A percentile compares a stretch with the other conserved stretches of the same genome.
These are phyloP conservation scores for Volucella zonaria DNA, from an alignment of 2,888 invertebrate species.

Conservation along the genomic window DNA sequence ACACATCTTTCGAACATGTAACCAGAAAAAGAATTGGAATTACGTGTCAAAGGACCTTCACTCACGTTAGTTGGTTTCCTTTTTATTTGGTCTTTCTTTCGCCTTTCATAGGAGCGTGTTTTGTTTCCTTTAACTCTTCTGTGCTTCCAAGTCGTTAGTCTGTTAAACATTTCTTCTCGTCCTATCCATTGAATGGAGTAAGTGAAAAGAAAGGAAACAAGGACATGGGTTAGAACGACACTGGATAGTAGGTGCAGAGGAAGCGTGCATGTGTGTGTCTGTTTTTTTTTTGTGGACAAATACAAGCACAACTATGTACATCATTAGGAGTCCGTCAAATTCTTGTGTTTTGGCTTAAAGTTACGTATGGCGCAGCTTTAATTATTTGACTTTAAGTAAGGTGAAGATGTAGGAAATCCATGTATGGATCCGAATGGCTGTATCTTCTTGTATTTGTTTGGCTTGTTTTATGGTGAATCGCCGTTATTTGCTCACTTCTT, in stretches of 20 bases:
- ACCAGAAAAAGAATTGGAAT: constrained; percentile 57
- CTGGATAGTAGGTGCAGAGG: constrained; percentile 31
- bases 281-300: not conserved
- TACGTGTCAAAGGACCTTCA: constrained; percentile 72
- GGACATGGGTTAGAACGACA: constrained; percentile 56
- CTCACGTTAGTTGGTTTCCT: constrained; percentile 21
- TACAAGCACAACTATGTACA: constrained; percentile 39
- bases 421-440: constrained; percentile 51
- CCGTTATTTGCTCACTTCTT: not conserved
- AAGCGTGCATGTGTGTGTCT: not conserved
- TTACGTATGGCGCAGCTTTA: constrained; percentile 58
- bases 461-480: constrained; percentile 48
- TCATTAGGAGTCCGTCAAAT: constrained; percentile 52
- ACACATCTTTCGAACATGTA: constrained; percentile 14
- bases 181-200: constrained; percentile 67
- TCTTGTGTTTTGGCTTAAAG: constrained; percentile 22
- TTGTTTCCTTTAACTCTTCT: constrained; percentile 43
- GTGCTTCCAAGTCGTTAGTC: constrained; percentile 73
- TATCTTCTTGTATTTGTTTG: constrained; percentile 28
- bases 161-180: constrained; percentile 57
- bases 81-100: constrained; percentile 39
- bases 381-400: constrained; percentile 59
- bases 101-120: constrained; percentile 41
- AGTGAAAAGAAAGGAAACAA: constrained; percentile 71
- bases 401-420: constrained; percentile 49